Conservation (phyloP, 2,113 vertebrate genomes). For the Anguilla rostrata region DNA sequence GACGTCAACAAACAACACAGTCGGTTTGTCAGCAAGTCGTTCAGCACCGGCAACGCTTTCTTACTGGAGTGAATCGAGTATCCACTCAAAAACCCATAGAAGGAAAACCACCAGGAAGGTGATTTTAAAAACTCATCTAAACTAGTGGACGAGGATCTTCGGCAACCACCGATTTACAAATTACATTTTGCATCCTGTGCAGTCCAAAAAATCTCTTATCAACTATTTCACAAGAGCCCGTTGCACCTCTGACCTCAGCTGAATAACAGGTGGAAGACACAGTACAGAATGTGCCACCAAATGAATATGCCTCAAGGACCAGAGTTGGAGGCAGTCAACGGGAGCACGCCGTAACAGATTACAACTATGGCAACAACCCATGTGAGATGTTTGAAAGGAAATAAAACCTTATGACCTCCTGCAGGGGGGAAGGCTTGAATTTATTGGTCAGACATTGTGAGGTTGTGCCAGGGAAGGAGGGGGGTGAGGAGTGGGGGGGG, state of each 20-base stretch:
- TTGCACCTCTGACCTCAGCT: not conserved
- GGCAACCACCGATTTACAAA: not conserved
- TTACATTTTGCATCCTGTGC: not conserved
- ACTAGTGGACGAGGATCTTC: not conserved
- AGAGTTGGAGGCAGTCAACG: not conserved
- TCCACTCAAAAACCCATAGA: too few relatives aligned
- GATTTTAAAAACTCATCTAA: not conserved
- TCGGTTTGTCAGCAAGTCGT: not conserved
- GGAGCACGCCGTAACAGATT: not conserved
- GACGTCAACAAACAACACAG: too few relatives aligned
- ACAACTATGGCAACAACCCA: not conserved
- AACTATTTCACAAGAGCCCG: not conserved
- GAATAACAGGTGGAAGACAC: not conserved
- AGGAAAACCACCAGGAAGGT: not conserved
- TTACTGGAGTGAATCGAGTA: too few relatives aligned
- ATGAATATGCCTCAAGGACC: not conserved
- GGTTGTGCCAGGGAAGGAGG: not conserved
- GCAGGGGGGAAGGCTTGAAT: not conserved
- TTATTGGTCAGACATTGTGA: not conserved
- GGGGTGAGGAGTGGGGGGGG: too few relatives aligned
- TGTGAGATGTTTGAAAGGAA: not conserved
- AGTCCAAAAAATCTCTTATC: not conserved
- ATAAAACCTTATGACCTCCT: not conserved
- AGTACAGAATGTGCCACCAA: not conserved
- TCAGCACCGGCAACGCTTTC: not conserved